A percentile compares a stretch with the other conserved stretches of the same genome.
phyloP scores from a whole-genome alignment of 2,888 invertebrate species.

The Tachina lurida region DNA sequence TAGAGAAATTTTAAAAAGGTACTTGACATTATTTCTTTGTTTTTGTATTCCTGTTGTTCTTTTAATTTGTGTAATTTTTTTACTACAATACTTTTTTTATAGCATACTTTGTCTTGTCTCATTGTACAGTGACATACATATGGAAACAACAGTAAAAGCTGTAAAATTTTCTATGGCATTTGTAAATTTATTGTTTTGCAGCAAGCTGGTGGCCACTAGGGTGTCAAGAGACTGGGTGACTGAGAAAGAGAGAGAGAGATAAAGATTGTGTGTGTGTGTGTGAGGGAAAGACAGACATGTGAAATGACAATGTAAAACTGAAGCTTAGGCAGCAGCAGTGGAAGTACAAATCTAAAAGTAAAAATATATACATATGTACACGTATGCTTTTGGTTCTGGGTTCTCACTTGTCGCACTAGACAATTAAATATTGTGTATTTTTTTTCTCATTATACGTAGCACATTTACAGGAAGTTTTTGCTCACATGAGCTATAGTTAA shows the following conservation, averaged over 20 bases:
- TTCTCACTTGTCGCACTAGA: conserved; percentile 62
- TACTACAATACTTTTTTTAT: conserved; percentile 25
- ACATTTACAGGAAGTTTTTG: conserved; percentile 44
- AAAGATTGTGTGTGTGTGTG: neutral
- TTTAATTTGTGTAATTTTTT: conserved; percentile 39
- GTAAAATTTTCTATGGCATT: conserved; percentile 41
- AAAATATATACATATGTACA: neutral
- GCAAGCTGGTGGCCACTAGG: conserved; percentile 19
- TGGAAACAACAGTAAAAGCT: conserved; percentile 21
- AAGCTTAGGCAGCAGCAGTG: neutral
- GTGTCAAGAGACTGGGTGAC: neutral
- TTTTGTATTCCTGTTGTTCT: conserved; percentile 30
- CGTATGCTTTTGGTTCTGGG: conserved; percentile 58
- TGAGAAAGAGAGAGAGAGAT: neutral
- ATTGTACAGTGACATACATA: conserved; percentile 51
- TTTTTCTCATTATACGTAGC: neutral
- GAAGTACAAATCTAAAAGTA: conserved; percentile 37
- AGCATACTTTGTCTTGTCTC: conserved; percentile 59
- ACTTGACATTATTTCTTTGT: conserved; percentile 66
- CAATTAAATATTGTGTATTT: conserved; percentile 57
- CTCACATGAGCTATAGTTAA: conserved; percentile 25
- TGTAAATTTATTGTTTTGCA: conserved; percentile 57
- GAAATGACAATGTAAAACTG: conserved; percentile 12
- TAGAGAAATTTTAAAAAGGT: conserved; percentile 67
- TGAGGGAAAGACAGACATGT: neutral